Evolutionary conservation across 2,113 vertebrate genomes (phyloP), one percentile per base, ranked within the genome.

Genomic region (Nansenia antarctica): DNA sequence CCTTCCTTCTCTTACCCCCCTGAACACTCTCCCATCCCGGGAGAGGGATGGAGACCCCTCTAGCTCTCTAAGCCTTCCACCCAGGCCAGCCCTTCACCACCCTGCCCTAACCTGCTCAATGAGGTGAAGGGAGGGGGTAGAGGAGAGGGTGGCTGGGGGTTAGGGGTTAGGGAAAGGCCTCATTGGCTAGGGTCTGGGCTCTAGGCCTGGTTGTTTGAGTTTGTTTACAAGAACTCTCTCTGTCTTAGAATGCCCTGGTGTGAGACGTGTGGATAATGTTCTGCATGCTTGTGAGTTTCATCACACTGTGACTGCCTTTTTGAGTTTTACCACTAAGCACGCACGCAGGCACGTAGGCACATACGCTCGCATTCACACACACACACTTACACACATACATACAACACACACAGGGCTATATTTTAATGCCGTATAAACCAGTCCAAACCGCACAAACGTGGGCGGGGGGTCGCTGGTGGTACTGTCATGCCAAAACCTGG

Each of bases 201-300:
- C 67, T 59, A 26, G 15, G 35, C 18, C 62, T 62, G 20, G 70
- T 76, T 31, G 45, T 35, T 70, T 68, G 77, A 35, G 73, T 66
- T 81, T 86, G 88, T 85, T 87, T 88, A 87, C 87, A 87, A 81
- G 53, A n/a, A 34, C 80, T 86, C 79, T 82, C 80, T 86, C 79
- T 82, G 73, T 74, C 79, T 45, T 73, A 79, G 88, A 91, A 87
- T 86, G 87, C 87, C 74, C 47, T 83, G 79, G 81, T 90, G 84
- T 86, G 63, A 73, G 82, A 90, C 83, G 78, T 87, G 80, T 85
- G 87, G 83, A 83, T n/a, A n/a, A 81, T 81, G 82, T 90, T 92
- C 88, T 92, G 90, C 90, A 93, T 92, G 92, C 91, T 87, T 69
- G 88, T 90, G 84, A 88, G 87, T 87, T 86, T 88, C 85, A 89